These are phyloP conservation scores for Ormyrus rosae DNA, from an alignment of 2,888 invertebrate genomes.

Conservation along the genomic window DNA sequence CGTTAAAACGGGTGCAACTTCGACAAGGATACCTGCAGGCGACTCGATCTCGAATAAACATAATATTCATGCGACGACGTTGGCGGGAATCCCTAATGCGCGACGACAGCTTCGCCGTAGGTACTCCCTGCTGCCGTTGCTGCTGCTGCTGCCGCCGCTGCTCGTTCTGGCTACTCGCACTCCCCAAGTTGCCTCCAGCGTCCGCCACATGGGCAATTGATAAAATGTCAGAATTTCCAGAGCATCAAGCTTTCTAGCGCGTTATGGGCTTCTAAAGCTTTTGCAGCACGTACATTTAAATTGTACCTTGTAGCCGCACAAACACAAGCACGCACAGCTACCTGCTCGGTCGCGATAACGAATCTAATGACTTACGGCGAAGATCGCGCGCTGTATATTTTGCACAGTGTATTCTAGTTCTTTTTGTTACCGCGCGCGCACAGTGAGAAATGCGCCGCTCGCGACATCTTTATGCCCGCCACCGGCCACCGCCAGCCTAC, in stretches of 20 bases:
- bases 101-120: neutral
- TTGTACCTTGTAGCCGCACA: constrained; percentile 6
- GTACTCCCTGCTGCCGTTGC: too few relatives aligned
- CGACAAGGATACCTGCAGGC: constrained; percentile 38
- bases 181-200: neutral
- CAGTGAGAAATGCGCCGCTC: neutral
- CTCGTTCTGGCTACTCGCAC: constrained; percentile 8
- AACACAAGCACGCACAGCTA: neutral
- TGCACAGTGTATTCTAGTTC: constrained; percentile 27
- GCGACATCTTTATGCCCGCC: neutral
- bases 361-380: constrained; percentile 9
- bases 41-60: constrained; percentile 38
- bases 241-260: neutral
- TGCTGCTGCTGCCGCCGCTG: neutral
- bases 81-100: constrained; percentile 21
- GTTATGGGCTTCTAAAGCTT: neutral
- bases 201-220: constrained; percentile 39
- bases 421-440: constrained; percentile 15
- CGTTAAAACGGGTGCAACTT: constrained; percentile 7
- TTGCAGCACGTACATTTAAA: constrained; percentile 20
- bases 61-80: constrained; percentile 29
- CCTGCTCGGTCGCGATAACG: constrained; percentile 11
- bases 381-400: neutral
- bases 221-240: constrained; percentile 15
- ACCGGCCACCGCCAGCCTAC: neutral